Base-by-base conservation (phyloP, 2,113 vertebrate species). In the Orientallactaga bullata region DNA sequence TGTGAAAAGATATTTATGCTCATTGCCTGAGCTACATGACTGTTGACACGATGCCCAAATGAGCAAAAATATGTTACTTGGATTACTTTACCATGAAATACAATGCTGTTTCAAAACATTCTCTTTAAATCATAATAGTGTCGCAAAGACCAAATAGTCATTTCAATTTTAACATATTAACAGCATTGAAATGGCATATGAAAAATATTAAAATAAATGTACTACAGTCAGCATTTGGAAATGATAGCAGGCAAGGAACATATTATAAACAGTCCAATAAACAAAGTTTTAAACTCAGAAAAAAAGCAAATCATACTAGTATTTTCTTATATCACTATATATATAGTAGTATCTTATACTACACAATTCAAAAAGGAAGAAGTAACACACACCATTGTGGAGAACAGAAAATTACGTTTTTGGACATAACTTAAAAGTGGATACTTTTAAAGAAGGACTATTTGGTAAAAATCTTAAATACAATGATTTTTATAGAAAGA, bases 41-140 rank as follows among this genome's bases (percentile, higher is more conserved):
- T 97, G 30, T 82, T 95, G 92, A 97, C 89, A 73, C 32, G 74
- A 73, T 96, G 82, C 73, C 91, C 95, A 91, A 95, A 90, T 89
- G 77, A 84, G 95, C 35, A 96, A 96, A 97, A 95, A 93, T 94
- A 94, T 95, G 96, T 94, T 83, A 96, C 95, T 95, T 97, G 95
- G 95, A 92, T 85, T 88, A 88, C 61, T 87, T 93, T 91, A 95
- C 68, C 95, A 85, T 69, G 79, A 96, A 97, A 97, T 91, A 96
- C 94, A 98, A 89, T 47, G 55, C 96, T 96, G 42, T 76, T 97
- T 97, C 91, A 96, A 95, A 97, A 37, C 87, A 97, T 96, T 97
- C 89, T 58, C 94, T 95, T 98, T 96, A 95, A 97, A 97, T 94
- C 96, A 93, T 92, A 85, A 96, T 74, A 95, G 58, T 91, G 71